Conservation (phyloP, 2,797 vertebrate species). For the Sebastiscus albofasciatus region DNA sequence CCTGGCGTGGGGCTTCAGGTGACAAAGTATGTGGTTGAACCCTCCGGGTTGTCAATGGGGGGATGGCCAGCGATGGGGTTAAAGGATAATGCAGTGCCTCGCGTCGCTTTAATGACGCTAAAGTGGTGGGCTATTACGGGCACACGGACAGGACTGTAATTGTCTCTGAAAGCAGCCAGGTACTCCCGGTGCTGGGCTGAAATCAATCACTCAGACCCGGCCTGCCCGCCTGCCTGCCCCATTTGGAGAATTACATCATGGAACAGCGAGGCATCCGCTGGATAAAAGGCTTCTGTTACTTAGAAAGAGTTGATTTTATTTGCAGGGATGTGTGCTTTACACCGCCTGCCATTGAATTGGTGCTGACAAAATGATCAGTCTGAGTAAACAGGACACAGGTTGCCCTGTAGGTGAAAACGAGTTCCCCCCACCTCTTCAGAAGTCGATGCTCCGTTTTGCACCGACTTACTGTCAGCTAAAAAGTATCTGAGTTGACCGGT, state of each 20-base stretch:
- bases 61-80: conserved; percentile 86
- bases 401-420: conserved; percentile 61
- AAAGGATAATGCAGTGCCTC: conserved; percentile 89
- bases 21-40: conserved; percentile 84
- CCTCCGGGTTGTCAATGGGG: conserved; percentile 82
- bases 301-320: conserved; percentile 80
- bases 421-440: conserved; percentile 9
- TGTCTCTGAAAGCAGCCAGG: conserved; percentile 93
- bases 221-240: conserved; percentile 76
- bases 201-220: conserved; percentile 88
- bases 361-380: conserved; percentile 73
- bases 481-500: conserved; percentile 58
- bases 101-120: conserved; percentile 89
- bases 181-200: conserved; percentile 87
- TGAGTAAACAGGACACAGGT: conserved; percentile 60
- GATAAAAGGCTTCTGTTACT: conserved; percentile 81
- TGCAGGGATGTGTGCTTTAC: conserved; percentile 67
- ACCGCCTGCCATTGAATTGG: conserved; percentile 64
- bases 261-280: conserved; percentile 76
- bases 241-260: conserved; percentile 88
- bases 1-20: conserved; percentile 71
- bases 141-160: conserved; percentile 87
- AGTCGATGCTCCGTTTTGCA: conserved; percentile 33
- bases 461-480: conserved; percentile 53
- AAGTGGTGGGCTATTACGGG: conserved; percentile 87